Percentiles rank a stretch among this genome's conserved stretches.
phyloP scores from a whole-genome alignment of 1,140 invertebrate species.

The Venustaconcha ellipsiformis region DNA sequence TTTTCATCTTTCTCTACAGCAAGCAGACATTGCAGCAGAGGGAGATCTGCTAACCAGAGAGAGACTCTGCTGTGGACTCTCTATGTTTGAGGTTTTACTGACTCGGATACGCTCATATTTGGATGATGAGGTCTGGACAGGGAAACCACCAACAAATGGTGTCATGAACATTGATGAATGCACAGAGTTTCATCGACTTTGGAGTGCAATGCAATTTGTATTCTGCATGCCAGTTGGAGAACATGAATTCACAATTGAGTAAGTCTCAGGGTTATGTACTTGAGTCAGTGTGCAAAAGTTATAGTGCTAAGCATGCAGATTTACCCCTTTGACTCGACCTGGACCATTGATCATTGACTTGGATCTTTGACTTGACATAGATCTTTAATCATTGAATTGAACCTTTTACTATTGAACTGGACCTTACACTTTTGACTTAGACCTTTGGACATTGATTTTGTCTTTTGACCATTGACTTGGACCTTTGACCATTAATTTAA shows the following conservation, averaged over 20 bases:
- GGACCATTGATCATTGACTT: too few species aligned
- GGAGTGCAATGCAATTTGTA: slow-evolving; percentile 98
- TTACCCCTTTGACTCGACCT: too few species aligned
- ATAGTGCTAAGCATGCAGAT: too few species aligned
- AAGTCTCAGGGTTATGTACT: slow-evolving; percentile 67
- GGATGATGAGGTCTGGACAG: slow-evolving; percentile 89
- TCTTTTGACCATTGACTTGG: too few species aligned
- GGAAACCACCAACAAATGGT: slow-evolving; percentile 86
- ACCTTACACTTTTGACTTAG: too few species aligned
- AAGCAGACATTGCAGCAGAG: slow-evolving; percentile 75
- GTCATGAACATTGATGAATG: slow-evolving; percentile 98
- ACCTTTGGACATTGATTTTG: too few species aligned
- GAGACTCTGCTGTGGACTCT: slow-evolving; percentile 97
- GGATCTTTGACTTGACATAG: too few species aligned
- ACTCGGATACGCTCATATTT: slow-evolving; percentile 87
- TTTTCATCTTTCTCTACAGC: slow-evolving; percentile 43
- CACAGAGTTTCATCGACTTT: slow-evolving; percentile 96
- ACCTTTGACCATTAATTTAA: too few species aligned
- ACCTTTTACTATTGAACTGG: too few species aligned
- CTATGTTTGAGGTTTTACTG: slow-evolving; percentile 96
- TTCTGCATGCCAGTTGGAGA: slow-evolving; percentile 98
- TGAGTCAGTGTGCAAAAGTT: too few species aligned
- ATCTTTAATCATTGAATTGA: too few species aligned
- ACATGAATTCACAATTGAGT: slow-evolving; percentile 97
- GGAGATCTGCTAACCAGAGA: slow-evolving; percentile 97